phyloP scores from a whole-genome alignment of 92 coral and sea anemone genomes.

The Siderastrea radians region DNA sequence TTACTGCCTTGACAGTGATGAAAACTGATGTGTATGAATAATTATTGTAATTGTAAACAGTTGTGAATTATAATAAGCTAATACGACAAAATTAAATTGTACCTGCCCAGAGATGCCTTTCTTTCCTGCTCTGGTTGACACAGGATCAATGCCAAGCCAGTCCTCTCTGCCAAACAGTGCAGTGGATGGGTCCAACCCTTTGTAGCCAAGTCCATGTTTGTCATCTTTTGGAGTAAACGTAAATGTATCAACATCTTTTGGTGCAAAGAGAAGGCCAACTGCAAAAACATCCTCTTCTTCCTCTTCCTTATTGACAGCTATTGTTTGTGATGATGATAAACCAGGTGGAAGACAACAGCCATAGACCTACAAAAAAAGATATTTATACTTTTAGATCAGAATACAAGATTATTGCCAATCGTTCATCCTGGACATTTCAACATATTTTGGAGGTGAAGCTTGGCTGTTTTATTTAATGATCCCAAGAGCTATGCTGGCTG shows the following conservation, averaged over 20 bases:
- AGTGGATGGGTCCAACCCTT: slow-evolving; percentile 84
- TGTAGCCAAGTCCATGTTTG: slow-evolving; percentile 94
- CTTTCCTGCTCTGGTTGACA: slow-evolving; percentile 56
- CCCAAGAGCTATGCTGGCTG: too few relatives aligned
- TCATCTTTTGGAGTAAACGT: slow-evolving; percentile 87
- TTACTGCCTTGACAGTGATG: too few relatives aligned
- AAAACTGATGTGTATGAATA: too few relatives aligned
- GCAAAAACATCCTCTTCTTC: slow-evolving; percentile 91
- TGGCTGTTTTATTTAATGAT: too few relatives aligned
- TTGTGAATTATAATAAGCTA: not conserved
- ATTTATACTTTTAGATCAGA: not conserved
- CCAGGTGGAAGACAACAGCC: slow-evolving; percentile 83
- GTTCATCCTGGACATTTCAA: too few relatives aligned
- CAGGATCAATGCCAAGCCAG: slow-evolving; percentile 61
- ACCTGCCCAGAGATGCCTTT: slow-evolving; percentile 92
- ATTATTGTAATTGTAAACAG: too few relatives aligned
- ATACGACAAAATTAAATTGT: not conserved
- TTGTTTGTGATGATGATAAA: slow-evolving; percentile 14
- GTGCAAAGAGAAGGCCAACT: slow-evolving; percentile 95
- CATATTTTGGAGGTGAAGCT: too few relatives aligned
- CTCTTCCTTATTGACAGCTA: slow-evolving; percentile 36
- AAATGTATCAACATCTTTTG: slow-evolving; percentile 88
- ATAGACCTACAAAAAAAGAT: slow-evolving; percentile 76
- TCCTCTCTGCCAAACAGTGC: slow-evolving; percentile 60
- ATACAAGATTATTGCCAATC: too few relatives aligned